Evolutionary conservation across 53 echinoderm and acorn worm species (phyloP).

Genomic region (Hippasteria phrygiana): DNA sequence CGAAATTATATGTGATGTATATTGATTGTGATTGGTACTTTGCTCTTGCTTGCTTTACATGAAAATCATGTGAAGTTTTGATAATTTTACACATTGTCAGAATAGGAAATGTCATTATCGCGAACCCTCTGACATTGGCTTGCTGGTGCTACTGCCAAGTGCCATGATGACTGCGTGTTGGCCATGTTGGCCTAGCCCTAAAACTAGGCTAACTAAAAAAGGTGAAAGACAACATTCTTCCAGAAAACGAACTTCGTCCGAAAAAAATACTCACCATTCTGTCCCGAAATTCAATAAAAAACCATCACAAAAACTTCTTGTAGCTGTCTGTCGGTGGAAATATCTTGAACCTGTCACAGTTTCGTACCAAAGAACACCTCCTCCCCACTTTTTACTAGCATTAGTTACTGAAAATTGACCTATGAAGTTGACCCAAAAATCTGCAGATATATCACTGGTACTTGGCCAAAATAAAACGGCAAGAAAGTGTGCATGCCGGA

Average conservation of each 20-base stretch:
- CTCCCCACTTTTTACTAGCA: slow-evolving; percentile 1
- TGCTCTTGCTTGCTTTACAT: too few relatives aligned
- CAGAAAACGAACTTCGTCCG: not conserved
- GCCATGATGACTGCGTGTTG: too few relatives aligned
- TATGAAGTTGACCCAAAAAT: slow-evolving; percentile 49
- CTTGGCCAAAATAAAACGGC: not conserved
- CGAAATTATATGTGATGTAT: too few relatives aligned
- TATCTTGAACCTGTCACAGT: not conserved
- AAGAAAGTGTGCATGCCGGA: not conserved
- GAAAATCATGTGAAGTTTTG: too few relatives aligned
- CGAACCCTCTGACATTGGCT: too few relatives aligned
- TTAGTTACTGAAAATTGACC: slow-evolving; percentile 42
- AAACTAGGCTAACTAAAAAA: too few relatives aligned
- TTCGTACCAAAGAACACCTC: not conserved
- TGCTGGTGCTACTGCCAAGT: too few relatives aligned
- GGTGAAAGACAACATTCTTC: too few relatives aligned
- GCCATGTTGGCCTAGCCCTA: too few relatives aligned
- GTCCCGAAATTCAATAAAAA: not conserved
- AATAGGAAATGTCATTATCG: too few relatives aligned
- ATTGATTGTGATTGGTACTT: too few relatives aligned
- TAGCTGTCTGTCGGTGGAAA: slow-evolving; percentile 21
- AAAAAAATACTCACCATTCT: slow-evolving; percentile 46
- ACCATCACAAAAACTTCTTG: slow-evolving; percentile 28
- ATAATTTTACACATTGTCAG: too few relatives aligned
- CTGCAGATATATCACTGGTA: slow-evolving; percentile 18